Evolutionary conservation across 2,888 invertebrate genomes (phyloP).

Genomic region (Cylloceria caligata): DNA sequence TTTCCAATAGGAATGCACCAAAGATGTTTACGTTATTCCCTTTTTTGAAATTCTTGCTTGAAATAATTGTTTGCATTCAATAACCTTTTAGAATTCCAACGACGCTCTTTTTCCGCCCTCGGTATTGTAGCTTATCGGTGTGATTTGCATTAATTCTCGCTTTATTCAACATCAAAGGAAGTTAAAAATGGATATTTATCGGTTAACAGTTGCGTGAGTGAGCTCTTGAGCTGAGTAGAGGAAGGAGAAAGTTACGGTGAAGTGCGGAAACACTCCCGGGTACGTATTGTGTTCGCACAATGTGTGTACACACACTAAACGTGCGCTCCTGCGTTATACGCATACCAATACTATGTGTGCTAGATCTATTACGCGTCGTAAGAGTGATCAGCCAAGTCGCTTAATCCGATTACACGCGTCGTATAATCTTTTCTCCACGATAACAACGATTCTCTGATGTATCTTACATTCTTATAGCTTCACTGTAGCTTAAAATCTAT

Average conservation of each 20-base stretch:
- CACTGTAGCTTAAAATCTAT: no score
- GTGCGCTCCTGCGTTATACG: neutral
- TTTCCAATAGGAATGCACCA: neutral
- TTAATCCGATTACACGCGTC: slow-evolving; percentile 57
- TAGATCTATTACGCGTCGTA: slow-evolving; percentile 52
- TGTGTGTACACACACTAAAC: neutral
- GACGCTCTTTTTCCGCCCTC: neutral
- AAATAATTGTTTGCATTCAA: neutral
- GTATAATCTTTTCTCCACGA: slow-evolving; percentile 45
- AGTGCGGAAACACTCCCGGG: slow-evolving; percentile 1
- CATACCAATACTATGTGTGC: slow-evolving; percentile 33
- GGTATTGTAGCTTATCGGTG: slow-evolving; percentile 1
- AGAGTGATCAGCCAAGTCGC: slow-evolving; percentile 50
- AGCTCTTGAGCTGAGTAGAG: neutral
- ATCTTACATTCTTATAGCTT: neutral
- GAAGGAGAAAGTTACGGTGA: slow-evolving; percentile 24
- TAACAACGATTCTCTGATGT: neutral
- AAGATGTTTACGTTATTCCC: neutral
- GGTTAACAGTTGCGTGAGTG: slow-evolving; percentile 41
- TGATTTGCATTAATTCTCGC: slow-evolving; percentile 49
- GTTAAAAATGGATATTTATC: slow-evolving; percentile 67
- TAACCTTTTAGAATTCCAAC: neutral
- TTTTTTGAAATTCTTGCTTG: neutral
- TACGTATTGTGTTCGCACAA: slow-evolving; percentile 26
- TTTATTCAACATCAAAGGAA: slow-evolving; percentile 68